Evolutionary conservation across 35 echinoderm and acorn worm genomes (phyloP), one percentile per base, ranked within the genome.

Genomic region (Ophiothrix spiculata): DNA sequence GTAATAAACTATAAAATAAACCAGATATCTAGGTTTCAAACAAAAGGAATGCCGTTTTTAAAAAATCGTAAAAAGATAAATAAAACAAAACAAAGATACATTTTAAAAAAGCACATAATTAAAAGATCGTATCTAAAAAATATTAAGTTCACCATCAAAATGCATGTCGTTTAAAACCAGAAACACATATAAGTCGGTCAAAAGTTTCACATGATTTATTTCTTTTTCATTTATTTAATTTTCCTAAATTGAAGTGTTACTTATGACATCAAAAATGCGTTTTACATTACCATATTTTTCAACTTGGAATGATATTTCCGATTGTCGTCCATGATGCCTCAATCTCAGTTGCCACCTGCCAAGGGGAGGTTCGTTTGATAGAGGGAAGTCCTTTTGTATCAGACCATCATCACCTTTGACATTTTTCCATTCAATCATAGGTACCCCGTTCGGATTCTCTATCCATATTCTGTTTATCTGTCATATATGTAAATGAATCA

Each of bases 281-380:
- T 74, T 31, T 46, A 31, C 81, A 42, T n/a, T 84, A 99, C 96
- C 96, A 85, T 99, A 99, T 84, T 99, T 92, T 1, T 91, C 89
- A 15, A 99, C 89, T 32, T 77, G 83, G 88, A 99, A 99, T 39
- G 69, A 77, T 77, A 85, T 29, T 33, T 37, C 41, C 1, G 42
- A 64, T 64, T 39, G 40, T n/a, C 79, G 56, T 14, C 81, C 85
- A 38, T 92, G 64, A 75, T 91, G 86, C 4, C 79, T 33, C 25
- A 82, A 82, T 32, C 39, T 64, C 42, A 99, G 94, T 16, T 73
- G 91, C 96, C 96, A 99, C 38, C 56, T 88, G 29, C 96, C 96
- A 12, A 91, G 45, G 15, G 89, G 76, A 29, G 96, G 96, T 32
- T 99, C 92, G 56, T 79, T 82, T 4, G 96, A 90, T 64, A 93